Conservation (phyloP, 2,113 vertebrate species). For the Typhlomys cinereus region DNA sequence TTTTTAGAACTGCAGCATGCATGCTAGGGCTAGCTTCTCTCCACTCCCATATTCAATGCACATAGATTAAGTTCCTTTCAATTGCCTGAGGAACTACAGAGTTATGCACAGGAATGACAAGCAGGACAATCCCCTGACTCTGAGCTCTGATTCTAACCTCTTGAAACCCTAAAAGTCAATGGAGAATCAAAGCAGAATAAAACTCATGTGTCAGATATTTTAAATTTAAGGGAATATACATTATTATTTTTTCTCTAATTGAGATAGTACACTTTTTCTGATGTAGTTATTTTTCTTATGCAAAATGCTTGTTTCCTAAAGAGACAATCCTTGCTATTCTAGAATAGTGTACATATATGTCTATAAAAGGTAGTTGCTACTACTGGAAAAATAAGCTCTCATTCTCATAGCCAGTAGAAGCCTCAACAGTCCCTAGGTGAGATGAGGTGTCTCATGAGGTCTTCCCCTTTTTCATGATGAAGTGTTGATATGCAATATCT, state of each 20-base stretch:
- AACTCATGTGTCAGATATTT: background rate
- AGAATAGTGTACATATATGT: background rate
- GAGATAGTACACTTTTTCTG: background rate
- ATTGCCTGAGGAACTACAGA: background rate
- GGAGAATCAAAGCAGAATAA: background rate
- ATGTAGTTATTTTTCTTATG: background rate
- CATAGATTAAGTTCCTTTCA: background rate
- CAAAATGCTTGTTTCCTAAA: background rate
- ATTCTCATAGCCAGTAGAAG: too few species aligned
- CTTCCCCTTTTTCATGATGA: too few species aligned
- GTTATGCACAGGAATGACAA: background rate
- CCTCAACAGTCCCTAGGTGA: too few species aligned
- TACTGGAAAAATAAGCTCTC: too few species aligned
- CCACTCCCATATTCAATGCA: background rate
- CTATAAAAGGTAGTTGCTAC: too few species aligned
- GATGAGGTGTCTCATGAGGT: too few species aligned
- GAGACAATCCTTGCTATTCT: background rate
- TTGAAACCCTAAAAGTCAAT: background rate
- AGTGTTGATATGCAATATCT: too few species aligned
- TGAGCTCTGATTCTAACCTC: slow-evolving; percentile 1
- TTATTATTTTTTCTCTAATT: background rate
- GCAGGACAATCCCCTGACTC: background rate
- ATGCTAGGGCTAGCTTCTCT: slow-evolving; percentile 25
- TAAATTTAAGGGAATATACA: background rate
- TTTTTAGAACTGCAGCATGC: slow-evolving; percentile 50